Percentiles rank a stretch among this genome's conserved stretches.
Conservation (phyloP, 2,113 vertebrate species). For the Nyctereutes procyonoides region DNA sequence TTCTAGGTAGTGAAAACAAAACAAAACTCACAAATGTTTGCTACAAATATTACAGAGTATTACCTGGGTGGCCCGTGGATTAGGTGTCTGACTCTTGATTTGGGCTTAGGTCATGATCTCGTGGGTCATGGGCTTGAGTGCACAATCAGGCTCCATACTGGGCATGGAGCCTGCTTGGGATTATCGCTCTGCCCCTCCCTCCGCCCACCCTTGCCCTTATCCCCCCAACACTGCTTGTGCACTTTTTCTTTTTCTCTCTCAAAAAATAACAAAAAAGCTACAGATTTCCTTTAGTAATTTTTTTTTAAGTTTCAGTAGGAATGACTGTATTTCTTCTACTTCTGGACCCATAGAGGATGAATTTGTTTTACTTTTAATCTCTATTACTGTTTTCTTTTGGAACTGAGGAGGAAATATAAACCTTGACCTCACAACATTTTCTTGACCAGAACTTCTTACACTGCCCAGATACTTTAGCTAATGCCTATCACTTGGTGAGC, state of each 20-base stretch:
- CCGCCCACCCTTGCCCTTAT: no score
- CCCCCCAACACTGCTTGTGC: not conserved
- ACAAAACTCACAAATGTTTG: not conserved
- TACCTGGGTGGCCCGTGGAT: not conserved
- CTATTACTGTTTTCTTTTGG: not conserved
- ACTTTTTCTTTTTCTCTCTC: not conserved
- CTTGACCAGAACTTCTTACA: not conserved
- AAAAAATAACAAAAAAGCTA: not conserved
- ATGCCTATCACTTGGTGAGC: not conserved
- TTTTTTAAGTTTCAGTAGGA: not conserved
- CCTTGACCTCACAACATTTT: not conserved
- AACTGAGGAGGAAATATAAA: not conserved
- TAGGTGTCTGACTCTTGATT: not conserved
- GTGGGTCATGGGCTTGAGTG: not conserved
- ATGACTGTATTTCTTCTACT: not conserved
- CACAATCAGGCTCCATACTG: not conserved
- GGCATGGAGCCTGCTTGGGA: not conserved
- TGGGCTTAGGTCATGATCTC: not conserved
- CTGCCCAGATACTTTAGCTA: not conserved
- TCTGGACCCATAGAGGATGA: not conserved
- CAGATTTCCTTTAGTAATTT: not conserved
- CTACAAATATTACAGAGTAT: not conserved
- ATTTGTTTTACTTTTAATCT: not conserved
- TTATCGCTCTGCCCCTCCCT: not conserved
- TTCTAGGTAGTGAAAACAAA: not conserved